Evolutionary conservation across 2,888 invertebrate genomes (phyloP).

Genomic region (Eupithecia subfuscata): DNA sequence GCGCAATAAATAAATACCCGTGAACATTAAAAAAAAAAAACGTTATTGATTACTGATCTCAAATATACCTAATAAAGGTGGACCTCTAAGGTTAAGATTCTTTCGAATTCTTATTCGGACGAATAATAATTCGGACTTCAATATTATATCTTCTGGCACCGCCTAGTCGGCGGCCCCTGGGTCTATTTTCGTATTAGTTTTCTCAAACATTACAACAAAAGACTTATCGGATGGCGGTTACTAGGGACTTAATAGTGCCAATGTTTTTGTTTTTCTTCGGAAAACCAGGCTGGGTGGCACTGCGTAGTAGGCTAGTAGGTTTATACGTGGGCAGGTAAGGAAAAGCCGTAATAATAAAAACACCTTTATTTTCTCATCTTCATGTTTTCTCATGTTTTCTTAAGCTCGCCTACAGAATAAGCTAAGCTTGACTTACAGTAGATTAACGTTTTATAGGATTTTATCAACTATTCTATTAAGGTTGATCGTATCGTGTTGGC

Average conservation of each 20-base stretch:
- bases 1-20: too few relatives aligned
- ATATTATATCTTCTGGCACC: not conserved
- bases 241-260: not conserved
- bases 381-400: slow-evolving; percentile 12
- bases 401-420: slow-evolving; percentile 15
- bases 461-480: not conserved
- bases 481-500: not conserved
- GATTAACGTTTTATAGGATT: not conserved
- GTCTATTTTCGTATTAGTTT: slow-evolving; percentile 7
- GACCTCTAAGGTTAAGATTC: too few relatives aligned
- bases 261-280: slow-evolving; percentile 10
- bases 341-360: slow-evolving; percentile 27
- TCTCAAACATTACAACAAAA: not conserved
- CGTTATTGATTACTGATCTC: too few relatives aligned
- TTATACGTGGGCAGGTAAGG: slow-evolving; percentile 1
- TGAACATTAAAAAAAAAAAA: too few relatives aligned
- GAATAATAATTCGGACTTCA: not conserved
- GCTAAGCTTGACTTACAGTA: slow-evolving; percentile 13
- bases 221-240: not conserved
- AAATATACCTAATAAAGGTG: too few relatives aligned
- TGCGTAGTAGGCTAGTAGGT: not conserved
- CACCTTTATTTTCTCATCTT: slow-evolving; percentile 31
- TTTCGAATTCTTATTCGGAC: not conserved
- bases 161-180: not conserved
- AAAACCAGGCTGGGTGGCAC: not conserved